A percentile compares a stretch with the other conserved stretches of the same genome.
Conservation (phyloP, 2,888 invertebrate species). For the Andrena haemorrhoa region DNA sequence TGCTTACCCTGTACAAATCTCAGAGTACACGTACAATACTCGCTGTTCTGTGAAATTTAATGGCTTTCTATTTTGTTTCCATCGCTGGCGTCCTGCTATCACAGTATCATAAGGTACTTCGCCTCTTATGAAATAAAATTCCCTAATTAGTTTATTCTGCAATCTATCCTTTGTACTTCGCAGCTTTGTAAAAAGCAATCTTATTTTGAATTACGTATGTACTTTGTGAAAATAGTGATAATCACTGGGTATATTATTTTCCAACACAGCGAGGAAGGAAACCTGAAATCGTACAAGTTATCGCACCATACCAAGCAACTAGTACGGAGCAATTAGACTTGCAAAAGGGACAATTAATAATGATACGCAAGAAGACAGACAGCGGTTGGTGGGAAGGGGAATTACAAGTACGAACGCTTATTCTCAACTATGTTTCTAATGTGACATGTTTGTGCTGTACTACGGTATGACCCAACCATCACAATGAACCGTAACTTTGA, state of each 20-base stretch:
- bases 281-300: constrained; percentile 97
- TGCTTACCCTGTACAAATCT: constrained; percentile 18
- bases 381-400: constrained; percentile 99
- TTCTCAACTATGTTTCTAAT: not conserved
- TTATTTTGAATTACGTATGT: not conserved
- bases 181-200: constrained; percentile 38
- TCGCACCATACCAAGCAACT: constrained; percentile 96
- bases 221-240: not conserved
- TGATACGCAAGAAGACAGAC: constrained; percentile 98
- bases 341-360: constrained; percentile 95
- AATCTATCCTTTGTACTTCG: not conserved
- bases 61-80: constrained; percentile 54
- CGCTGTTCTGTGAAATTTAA: constrained; percentile 44
- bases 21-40: constrained; percentile 1
- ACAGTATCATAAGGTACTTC: constrained; percentile 80
- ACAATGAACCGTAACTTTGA: no score
- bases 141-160: constrained; percentile 9
- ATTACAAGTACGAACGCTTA: constrained; percentile 89
- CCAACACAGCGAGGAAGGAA: constrained; percentile 89
- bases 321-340: constrained; percentile 96
- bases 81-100: constrained; percentile 66
- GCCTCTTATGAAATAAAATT: constrained; percentile 40
- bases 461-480: no score
- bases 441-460: not conserved
- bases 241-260: constrained; percentile 32